A percentile compares a stretch with the other conserved stretches of the same genome.
phyloP scores from a whole-genome alignment of 2,113 vertebrate species.

The Xiphophorus hellerii region DNA sequence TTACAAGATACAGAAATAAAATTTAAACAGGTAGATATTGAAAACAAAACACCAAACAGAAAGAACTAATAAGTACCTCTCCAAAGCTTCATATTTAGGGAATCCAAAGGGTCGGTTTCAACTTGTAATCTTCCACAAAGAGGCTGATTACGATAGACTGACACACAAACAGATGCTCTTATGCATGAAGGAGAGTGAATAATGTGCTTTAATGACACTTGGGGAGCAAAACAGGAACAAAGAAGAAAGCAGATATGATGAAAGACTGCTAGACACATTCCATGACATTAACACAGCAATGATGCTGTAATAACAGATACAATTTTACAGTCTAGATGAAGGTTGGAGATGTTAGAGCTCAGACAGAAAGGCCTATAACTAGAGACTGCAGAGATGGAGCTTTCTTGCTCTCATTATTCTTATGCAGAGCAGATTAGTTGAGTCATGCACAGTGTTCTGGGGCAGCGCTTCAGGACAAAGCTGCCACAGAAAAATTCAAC shows the following conservation, averaged over 20 bases:
- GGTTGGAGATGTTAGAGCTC: constrained; percentile 8
- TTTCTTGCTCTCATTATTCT: constrained; percentile 28
- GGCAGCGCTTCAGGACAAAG: constrained; percentile 56
- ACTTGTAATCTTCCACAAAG: not conserved
- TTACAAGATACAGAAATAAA: not conserved
- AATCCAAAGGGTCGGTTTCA: not conserved
- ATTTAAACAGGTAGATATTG: not conserved
- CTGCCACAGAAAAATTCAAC: constrained; percentile 57
- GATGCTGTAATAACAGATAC: not conserved
- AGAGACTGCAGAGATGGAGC: constrained; percentile 20
- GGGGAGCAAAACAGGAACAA: not conserved
- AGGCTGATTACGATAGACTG: not conserved
- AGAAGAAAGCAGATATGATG: constrained; percentile 10
- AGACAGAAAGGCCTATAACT: constrained; percentile 21
- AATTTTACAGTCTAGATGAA: constrained; percentile 22
- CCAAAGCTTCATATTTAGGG: too few species aligned
- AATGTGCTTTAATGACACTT: not conserved
- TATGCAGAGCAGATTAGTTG: constrained; percentile 62
- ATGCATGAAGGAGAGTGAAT: not conserved
- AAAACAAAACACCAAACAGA: not conserved
- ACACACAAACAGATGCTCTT: not conserved
- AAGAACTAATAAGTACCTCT: not conserved
- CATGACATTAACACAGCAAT: not conserved
- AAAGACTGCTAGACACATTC: constrained; percentile 11
- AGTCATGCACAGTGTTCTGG: constrained; percentile 53